These are phyloP conservation scores for Platichthys flesus DNA, from an alignment of 2,113 vertebrate genomes.

Conservation along the genomic window DNA sequence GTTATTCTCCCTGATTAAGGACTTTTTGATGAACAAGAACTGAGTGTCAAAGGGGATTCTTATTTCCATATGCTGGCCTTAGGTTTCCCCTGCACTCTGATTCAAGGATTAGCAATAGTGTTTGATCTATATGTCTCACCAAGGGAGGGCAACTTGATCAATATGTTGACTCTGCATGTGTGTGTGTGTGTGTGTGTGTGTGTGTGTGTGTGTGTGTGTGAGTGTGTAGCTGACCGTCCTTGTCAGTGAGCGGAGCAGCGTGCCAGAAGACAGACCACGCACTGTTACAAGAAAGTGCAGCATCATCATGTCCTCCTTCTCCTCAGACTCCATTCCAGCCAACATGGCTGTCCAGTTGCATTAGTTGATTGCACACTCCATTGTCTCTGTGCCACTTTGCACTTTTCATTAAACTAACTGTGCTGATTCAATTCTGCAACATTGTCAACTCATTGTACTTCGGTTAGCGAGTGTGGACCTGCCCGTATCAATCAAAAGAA, in stretches of 20 bases:
- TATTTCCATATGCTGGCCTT: slow-evolving; percentile 29
- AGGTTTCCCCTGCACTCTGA: slow-evolving; percentile 28
- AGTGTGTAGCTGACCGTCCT: slow-evolving; percentile 22
- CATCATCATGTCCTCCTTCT: slow-evolving; percentile 58
- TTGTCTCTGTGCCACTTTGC: slow-evolving; percentile 43
- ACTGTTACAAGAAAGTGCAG: slow-evolving; percentile 52
- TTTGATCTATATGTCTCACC: slow-evolving; percentile 48
- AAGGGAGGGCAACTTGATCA: slow-evolving; percentile 16
- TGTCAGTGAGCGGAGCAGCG: slow-evolving; percentile 20
- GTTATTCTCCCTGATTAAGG: slow-evolving; percentile 18
- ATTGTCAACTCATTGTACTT: background rate
- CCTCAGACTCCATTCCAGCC: slow-evolving; percentile 43
- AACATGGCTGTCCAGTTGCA: slow-evolving; percentile 54
- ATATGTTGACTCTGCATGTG: slow-evolving; percentile 35
- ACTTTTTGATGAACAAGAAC: slow-evolving; percentile 37
- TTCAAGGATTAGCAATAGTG: slow-evolving; percentile 36
- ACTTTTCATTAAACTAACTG: slow-evolving; percentile 36
- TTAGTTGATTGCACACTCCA: slow-evolving; percentile 68
- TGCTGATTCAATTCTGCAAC: slow-evolving; percentile 38
- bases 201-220: slow-evolving; percentile 29
- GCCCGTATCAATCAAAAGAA: background rate
- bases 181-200: slow-evolving; percentile 36
- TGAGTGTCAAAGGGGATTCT: slow-evolving; percentile 31
- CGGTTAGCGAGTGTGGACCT: background rate
- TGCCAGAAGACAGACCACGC: slow-evolving; percentile 53